Percentiles rank a stretch among this genome's conserved stretches.
Conservation (phyloP, 2,888 invertebrate species). For the Caenorhabditis panamensis region DNA sequence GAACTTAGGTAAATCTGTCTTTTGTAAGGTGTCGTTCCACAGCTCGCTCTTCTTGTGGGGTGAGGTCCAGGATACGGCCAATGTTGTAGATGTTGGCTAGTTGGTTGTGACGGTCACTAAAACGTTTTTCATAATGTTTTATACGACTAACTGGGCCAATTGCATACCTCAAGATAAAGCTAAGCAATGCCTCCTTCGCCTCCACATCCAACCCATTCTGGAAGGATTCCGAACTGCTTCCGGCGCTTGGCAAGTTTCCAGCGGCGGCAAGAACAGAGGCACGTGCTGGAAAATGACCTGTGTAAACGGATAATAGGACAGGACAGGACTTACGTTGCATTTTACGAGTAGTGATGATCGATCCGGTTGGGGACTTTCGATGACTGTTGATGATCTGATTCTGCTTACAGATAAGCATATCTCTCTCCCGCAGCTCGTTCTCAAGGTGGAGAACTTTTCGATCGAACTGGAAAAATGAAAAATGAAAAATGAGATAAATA, state of each 20-base stretch:
- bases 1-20: constrained; percentile 43
- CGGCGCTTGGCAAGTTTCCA: constrained; percentile 59
- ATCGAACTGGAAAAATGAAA: constrained; percentile 66
- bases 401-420: constrained; percentile 72
- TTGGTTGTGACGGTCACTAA: constrained; percentile 64
- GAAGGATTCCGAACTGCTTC: constrained; percentile 68
- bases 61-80: constrained; percentile 64
- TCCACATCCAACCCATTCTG: constrained; percentile 54
- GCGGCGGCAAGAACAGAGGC: constrained; percentile 52
- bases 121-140: no score
- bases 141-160: no score
- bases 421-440: constrained; percentile 70
- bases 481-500: not conserved
- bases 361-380: constrained; percentile 61
- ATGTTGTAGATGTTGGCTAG: constrained; percentile 68
- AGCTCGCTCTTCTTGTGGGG: constrained; percentile 60
- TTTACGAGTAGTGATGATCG: constrained; percentile 34
- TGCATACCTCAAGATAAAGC: constrained; percentile 61
- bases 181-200: constrained; percentile 48
- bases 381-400: constrained; percentile 71
- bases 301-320: not conserved
- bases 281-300: constrained; percentile 37
- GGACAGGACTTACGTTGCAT: constrained; percentile 36
- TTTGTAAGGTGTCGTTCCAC: constrained; percentile 61
- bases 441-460: constrained; percentile 67